Conservation (phyloP, 2,888 invertebrate genomes). For the Spodoptera picta region DNA sequence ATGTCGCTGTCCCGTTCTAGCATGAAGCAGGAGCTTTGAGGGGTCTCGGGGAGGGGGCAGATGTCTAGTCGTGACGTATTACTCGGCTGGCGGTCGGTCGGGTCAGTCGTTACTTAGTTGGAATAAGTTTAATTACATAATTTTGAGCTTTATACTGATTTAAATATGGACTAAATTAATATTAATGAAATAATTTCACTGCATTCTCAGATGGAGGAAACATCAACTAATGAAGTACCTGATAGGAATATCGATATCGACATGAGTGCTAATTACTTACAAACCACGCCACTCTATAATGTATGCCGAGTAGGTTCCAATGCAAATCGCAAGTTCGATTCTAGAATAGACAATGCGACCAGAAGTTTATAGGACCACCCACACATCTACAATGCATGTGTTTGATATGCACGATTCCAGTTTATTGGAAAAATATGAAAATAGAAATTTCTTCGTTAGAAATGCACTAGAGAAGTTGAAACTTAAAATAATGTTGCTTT, state of each 20-base stretch:
- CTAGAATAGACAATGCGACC: constrained; percentile 87
- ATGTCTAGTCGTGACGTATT: constrained; percentile 89
- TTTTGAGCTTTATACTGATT: constrained; percentile 57
- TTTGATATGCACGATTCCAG: constrained; percentile 53
- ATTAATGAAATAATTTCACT: constrained; percentile 28
- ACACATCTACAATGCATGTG: constrained; percentile 71
- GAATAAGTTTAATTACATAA: constrained; percentile 63
- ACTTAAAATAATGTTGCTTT: constrained; percentile 39
- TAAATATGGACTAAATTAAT: constrained; percentile 18
- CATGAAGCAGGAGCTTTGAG: constrained; percentile 77
- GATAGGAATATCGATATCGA: constrained; percentile 82
- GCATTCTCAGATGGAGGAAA: constrained; percentile 58
- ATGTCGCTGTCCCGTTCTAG: constrained; percentile 77
- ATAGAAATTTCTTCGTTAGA: constrained; percentile 42
- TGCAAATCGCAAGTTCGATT: constrained; percentile 88
- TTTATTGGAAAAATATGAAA: constrained; percentile 53
- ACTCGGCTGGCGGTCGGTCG: constrained; percentile 81
- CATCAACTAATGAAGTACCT: constrained; percentile 75
- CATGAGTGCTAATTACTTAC: constrained; percentile 83
- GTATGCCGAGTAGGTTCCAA: constrained; percentile 84
- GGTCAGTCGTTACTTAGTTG: constrained; percentile 73
- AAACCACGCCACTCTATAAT: constrained; percentile 79
- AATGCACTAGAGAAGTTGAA: constrained; percentile 42
- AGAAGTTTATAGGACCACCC: constrained; percentile 86
- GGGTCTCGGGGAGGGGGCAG: constrained; percentile 79